Evolutionary conservation across 2,888 invertebrate genomes (phyloP).

Genomic region (Phengaris alcon): DNA sequence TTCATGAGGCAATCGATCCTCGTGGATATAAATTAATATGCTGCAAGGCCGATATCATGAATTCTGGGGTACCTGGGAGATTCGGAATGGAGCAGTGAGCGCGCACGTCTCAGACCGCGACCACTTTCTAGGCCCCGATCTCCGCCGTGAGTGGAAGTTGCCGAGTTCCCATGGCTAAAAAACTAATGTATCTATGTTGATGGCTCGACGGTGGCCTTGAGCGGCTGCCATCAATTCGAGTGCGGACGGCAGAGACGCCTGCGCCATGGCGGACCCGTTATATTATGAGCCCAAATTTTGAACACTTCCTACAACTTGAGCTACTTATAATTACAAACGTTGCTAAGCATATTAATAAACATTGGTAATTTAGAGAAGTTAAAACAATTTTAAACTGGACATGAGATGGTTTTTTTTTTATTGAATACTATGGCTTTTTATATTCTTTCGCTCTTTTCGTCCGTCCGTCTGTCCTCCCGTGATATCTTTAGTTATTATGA

Average conservation of each 20-base stretch:
- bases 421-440: too few species aligned
- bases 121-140: slow-evolving; percentile 74
- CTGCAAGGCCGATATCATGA: neutral
- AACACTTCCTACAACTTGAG: slow-evolving; percentile 32
- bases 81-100: slow-evolving; percentile 20
- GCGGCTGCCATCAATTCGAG: slow-evolving; percentile 69
- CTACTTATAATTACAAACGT: neutral
- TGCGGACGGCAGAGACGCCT: slow-evolving; percentile 50
- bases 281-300: slow-evolving; percentile 60
- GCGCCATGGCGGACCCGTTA: slow-evolving; percentile 70
- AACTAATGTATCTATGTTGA: slow-evolving; percentile 77
- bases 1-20: slow-evolving; percentile 6
- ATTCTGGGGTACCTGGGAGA: slow-evolving; percentile 21
- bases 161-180: slow-evolving; percentile 72
- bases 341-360: neutral
- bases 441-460: too few species aligned
- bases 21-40: slow-evolving; percentile 44
- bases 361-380: neutral
- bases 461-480: too few species aligned
- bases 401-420: neutral
- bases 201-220: slow-evolving; percentile 78
- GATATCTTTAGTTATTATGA: too few species aligned
- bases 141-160: slow-evolving; percentile 63
- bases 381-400: neutral
- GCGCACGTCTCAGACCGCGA: slow-evolving; percentile 44